Evolutionary conservation across 2,113 vertebrate species (phyloP), one percentile per base, ranked within the genome.

Genomic region (Nycticryphes semicollaris): DNA sequence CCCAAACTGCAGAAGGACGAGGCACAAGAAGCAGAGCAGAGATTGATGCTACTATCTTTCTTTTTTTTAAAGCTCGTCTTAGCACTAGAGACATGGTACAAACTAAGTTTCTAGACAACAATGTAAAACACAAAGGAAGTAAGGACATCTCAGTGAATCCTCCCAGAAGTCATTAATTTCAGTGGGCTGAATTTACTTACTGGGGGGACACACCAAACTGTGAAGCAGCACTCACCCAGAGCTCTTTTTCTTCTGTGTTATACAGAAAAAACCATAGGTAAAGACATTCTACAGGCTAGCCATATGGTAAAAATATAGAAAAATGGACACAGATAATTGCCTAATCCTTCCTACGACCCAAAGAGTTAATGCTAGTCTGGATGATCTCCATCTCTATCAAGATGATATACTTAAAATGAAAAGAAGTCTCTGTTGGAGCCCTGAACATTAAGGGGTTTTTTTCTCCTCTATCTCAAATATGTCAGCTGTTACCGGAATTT

Each of bases 401-500:
- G 50, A 96, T 35, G 33, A 89, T 76, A 69, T 5, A 86, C 41
- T 70, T 51, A 86, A 90, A 95, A 93, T 87, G 54, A 84, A 94
- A 94, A 92, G 56, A 93, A 75, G 25, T 47, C 63, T 79, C 67
- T 68, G 22, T 13, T 50, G 63, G 12, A 95, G 50, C 19, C 62
- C 85, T 88, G 50, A 88, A 51, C n/a, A 14, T 74, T 80, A 74
- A 63, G 21, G 53, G 2, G 21, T 30, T 54, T 70, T 91, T 63
- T 67, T 1, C 56, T 93, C 51, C 54, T 86, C 51, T 93, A 67
- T 80, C 88, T 94, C 88, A 90, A 80, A 43, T 88, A 88, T 53
- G 56, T 88, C 92, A 95, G 86, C 39, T 90, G 50, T 93, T 90
- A 93, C 72, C 48, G 50, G 59, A 92, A 95, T 90, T 88, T 90